Percentiles rank a stretch among this genome's conserved stretches.
These are phyloP conservation scores for Tenebrosternarchus preto DNA, from an alignment of 2,113 vertebrate genomes.

Conservation along the genomic window DNA sequence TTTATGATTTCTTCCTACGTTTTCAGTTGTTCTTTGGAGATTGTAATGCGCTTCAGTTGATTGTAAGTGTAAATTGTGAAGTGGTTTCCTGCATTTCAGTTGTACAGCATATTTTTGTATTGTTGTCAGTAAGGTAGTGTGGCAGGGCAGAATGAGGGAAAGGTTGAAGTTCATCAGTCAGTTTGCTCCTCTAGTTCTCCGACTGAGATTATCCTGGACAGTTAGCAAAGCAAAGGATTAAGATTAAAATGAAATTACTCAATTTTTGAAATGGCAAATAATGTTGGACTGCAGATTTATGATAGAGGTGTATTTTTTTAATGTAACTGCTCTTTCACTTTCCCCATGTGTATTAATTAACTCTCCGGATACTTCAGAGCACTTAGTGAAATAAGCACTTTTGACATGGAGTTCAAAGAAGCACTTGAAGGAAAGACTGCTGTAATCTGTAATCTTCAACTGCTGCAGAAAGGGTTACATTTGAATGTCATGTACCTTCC, in stretches of 20 bases:
- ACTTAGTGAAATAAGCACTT: background rate
- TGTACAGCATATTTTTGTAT: background rate
- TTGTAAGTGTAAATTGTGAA: constrained; percentile 5
- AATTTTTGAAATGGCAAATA: constrained; percentile 7
- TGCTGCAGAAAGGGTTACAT: too few species aligned
- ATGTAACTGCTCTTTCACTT: background rate
- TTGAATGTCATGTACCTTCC: background rate
- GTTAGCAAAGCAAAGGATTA: background rate
- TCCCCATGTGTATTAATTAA: background rate
- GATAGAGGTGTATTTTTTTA: background rate
- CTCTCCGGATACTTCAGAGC: background rate
- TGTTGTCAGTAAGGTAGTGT: background rate
- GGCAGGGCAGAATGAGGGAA: background rate
- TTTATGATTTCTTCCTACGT: background rate
- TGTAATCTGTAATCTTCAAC: too few species aligned
- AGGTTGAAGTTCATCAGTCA: background rate
- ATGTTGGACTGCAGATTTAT: background rate
- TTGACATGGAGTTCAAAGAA: too few species aligned
- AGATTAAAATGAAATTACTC: constrained; percentile 6
- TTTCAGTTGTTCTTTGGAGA: background rate
- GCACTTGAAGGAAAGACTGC: too few species aligned
- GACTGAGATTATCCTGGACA: background rate
- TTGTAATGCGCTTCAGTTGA: constrained; percentile 1
- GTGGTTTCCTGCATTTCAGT: background rate
- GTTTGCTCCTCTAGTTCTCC: background rate